Conservation (phyloP, 2,113 vertebrate species). For the Fulica atra region DNA sequence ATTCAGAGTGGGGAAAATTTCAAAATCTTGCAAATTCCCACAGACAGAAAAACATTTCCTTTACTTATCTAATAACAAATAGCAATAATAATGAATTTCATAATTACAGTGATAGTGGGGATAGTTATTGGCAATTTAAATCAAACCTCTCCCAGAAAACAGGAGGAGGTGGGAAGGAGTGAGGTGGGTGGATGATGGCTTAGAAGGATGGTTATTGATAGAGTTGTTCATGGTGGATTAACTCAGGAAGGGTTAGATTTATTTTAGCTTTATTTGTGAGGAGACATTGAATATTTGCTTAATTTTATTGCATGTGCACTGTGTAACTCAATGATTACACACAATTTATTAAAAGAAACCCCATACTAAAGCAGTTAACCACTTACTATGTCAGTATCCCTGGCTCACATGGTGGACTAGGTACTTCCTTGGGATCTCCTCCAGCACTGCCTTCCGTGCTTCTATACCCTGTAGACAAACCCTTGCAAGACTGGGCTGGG, state of each 20-base stretch:
- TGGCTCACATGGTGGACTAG: neutral
- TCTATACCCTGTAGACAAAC: neutral
- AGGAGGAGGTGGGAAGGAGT: slow-evolving; percentile 23
- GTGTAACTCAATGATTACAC: neutral
- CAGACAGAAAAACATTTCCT: neutral
- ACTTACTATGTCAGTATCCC: neutral
- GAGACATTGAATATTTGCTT: slow-evolving; percentile 37
- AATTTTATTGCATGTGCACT: neutral
- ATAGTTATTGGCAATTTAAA: slow-evolving; percentile 48
- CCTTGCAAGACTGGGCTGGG: neutral
- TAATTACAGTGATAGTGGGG: neutral
- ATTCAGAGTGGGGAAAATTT: neutral
- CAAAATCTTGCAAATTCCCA: neutral
- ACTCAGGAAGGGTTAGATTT: slow-evolving; percentile 28
- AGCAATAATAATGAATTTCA: slow-evolving; percentile 16
- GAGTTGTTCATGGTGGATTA: slow-evolving; percentile 24
- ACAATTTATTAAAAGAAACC: neutral
- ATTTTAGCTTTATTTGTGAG: slow-evolving; percentile 24
- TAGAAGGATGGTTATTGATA: slow-evolving; percentile 42
- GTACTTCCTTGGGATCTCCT: neutral
- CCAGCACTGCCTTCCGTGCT: neutral
- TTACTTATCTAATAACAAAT: slow-evolving; percentile 13
- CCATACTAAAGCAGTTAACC: neutral
- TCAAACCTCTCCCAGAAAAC: slow-evolving; percentile 41
- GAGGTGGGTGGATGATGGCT: slow-evolving; percentile 21